Conservation (phyloP, 2,888 invertebrate genomes). For the Eupithecia abbreviata region DNA sequence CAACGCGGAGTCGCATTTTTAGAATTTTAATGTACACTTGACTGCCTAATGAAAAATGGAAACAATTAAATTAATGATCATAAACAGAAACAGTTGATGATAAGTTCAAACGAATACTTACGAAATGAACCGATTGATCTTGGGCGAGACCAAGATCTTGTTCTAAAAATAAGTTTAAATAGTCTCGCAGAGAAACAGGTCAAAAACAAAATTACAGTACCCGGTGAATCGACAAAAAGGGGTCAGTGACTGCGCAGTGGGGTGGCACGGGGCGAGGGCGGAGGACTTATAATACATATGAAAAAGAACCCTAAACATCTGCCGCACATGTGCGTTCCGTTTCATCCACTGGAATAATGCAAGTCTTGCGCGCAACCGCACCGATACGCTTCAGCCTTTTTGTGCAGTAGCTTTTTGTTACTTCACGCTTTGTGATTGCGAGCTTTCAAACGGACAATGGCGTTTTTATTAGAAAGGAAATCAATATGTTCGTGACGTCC, state of each 20-base stretch:
- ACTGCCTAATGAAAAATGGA: neutral
- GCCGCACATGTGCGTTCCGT: constrained; percentile 78
- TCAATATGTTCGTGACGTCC: constrained; percentile 69
- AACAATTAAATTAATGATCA: neutral
- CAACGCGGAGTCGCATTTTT: constrained; percentile 70
- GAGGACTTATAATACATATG: constrained; percentile 73
- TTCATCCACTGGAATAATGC: constrained; percentile 75
- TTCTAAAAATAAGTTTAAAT: constrained; percentile 31
- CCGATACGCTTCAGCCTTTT: constrained; percentile 68
- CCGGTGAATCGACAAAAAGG: constrained; percentile 67
- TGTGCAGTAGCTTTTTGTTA: constrained; percentile 76
- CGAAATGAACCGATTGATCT: constrained; percentile 19
- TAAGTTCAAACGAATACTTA: constrained; percentile 23
- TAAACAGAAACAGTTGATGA: constrained; percentile 6
- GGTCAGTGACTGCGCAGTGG: constrained; percentile 78
- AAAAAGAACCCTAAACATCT: constrained; percentile 81
- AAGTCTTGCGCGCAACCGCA: constrained; percentile 75
- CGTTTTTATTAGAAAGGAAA: constrained; percentile 73
- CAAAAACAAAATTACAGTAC: constrained; percentile 66
- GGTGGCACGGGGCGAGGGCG: constrained; percentile 58
- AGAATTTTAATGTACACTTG: constrained; percentile 37
- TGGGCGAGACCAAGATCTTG: constrained; percentile 8
- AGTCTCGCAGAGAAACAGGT: constrained; percentile 63
- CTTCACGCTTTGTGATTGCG: constrained; percentile 76
- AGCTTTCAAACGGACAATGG: constrained; percentile 76